A percentile compares a stretch with the other conserved stretches of the same genome.
These are phyloP conservation scores for Tanypteryx hageni DNA, from an alignment of 2,888 invertebrate species.

Conservation along the genomic window DNA sequence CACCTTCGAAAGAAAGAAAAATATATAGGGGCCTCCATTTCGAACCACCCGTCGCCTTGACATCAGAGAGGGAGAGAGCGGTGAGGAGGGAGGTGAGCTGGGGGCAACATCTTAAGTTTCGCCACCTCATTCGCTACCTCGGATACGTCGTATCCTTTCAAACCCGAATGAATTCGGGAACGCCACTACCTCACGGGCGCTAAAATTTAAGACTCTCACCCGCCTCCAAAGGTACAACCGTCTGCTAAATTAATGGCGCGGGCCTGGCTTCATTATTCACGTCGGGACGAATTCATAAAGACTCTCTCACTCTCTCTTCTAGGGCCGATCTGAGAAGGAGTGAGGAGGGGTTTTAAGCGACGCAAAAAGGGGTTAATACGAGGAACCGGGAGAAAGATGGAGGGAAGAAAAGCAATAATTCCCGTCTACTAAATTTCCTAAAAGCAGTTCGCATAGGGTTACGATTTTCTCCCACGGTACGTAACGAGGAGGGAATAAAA, in stretches of 20 bases:
- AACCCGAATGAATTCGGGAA: neutral
- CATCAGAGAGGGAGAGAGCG: neutral
- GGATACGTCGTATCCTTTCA: neutral
- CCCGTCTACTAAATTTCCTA: conserved; percentile 1
- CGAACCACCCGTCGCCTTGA: neutral
- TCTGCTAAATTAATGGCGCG: conserved; percentile 6
- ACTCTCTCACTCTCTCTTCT: neutral
- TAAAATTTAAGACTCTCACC: conserved; percentile 5
- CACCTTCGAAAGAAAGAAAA: neutral
- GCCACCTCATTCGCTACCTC: neutral
- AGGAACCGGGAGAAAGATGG: neutral
- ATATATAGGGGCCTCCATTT: neutral
- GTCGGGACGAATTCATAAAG: conserved; percentile 29
- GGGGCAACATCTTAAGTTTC: neutral
- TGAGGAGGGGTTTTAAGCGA: neutral
- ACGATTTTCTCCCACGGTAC: neutral
- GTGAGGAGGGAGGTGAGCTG: neutral
- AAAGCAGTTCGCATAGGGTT: conserved; percentile 8
- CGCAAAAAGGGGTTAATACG: neutral
- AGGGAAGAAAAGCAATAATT: neutral
- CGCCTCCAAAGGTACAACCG: neutral
- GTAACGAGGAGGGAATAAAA: conserved; percentile 5
- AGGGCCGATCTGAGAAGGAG: neutral
- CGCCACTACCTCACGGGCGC: neutral
- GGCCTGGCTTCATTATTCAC: conserved; percentile 26